Percentiles rank a stretch among this genome's conserved stretches.
These are phyloP conservation scores for Larimichthys crocea DNA, from an alignment of 2,113 vertebrate genomes.

Conservation along the genomic window DNA sequence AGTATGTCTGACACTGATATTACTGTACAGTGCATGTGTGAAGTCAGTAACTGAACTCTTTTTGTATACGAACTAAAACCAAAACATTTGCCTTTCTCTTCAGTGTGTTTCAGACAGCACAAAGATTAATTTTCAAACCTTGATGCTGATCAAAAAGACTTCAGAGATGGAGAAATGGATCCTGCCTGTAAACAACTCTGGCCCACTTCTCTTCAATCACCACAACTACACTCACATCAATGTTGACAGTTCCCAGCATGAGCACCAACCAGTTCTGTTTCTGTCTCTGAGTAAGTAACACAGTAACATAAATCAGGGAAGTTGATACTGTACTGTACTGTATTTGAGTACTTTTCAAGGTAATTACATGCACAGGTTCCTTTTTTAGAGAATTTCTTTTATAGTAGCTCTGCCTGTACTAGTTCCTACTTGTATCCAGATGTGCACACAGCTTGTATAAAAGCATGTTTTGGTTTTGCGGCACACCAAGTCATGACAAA, in stretches of 20 bases:
- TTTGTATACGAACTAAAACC: not conserved
- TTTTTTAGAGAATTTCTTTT: not conserved
- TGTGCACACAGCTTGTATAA: too few species aligned
- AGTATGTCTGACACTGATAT: not conserved
- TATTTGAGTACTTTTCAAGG: not conserved
- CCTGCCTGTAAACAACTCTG: conserved; percentile 17
- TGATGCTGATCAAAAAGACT: conserved; percentile 39
- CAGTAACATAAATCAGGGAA: not conserved
- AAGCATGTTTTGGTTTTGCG: too few species aligned
- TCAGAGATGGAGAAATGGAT: conserved; percentile 68
- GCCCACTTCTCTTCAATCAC: conserved; percentile 63
- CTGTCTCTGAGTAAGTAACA: conserved; percentile 75
- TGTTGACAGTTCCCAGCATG: conserved; percentile 24
- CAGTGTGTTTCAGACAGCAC: conserved; percentile 71
- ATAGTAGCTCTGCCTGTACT: too few species aligned
- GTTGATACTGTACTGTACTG: not conserved
- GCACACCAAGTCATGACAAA: too few species aligned
- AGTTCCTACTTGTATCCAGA: too few species aligned
- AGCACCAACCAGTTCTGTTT: conserved; percentile 54
- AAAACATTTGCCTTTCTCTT: not conserved
- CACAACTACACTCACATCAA: conserved; percentile 76
- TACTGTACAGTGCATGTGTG: not conserved
- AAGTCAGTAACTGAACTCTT: too few species aligned
- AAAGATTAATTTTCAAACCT: fast-evolving
- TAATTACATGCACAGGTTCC: not conserved